phyloP scores from a whole-genome alignment of 2,888 invertebrate species.

The Pseudoips prasinana region DNA sequence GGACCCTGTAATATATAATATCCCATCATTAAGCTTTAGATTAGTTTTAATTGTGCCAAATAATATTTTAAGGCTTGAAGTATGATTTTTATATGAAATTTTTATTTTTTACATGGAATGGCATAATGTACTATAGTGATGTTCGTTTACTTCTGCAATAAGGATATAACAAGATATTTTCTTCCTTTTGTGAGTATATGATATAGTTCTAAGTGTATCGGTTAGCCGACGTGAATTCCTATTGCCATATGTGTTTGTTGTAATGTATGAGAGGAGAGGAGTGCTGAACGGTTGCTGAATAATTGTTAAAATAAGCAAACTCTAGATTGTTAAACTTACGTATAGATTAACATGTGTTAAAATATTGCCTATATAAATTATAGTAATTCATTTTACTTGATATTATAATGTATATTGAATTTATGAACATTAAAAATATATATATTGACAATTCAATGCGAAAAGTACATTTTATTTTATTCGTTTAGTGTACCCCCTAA shows the following conservation, averaged over 20 bases:
- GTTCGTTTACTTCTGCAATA: constrained; percentile 63
- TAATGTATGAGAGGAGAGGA: constrained; percentile 37
- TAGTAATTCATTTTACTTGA: constrained; percentile 81
- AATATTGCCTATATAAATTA: constrained; percentile 82
- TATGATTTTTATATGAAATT: constrained; percentile 48
- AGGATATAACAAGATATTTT: constrained; percentile 62
- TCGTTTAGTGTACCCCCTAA: too few species aligned
- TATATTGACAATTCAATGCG: constrained; percentile 79
- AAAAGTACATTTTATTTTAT: constrained; percentile 27
- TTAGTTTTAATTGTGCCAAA: constrained; percentile 64
- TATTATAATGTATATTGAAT: constrained; percentile 82
- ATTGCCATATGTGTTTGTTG: constrained; percentile 75
- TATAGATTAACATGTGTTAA: constrained; percentile 82
- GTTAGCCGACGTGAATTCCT: constrained; percentile 75
- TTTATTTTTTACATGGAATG: constrained; percentile 61
- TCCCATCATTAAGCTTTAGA: constrained; percentile 59
- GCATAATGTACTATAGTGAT: constrained; percentile 64
- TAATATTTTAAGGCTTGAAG: constrained; percentile 57
- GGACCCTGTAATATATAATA: constrained; percentile 70
- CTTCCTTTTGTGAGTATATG: constrained; percentile 44
- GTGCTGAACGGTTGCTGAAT: constrained; percentile 39
- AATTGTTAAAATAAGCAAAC: constrained; percentile 71
- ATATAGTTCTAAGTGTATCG: constrained; percentile 45
- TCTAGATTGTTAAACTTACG: constrained; percentile 80
- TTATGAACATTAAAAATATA: constrained; percentile 82